Percentiles rank a stretch among this genome's conserved stretches.
Conservation (phyloP, 92 coral and sea anemone genomes). For the Blastomussa wellsi region DNA sequence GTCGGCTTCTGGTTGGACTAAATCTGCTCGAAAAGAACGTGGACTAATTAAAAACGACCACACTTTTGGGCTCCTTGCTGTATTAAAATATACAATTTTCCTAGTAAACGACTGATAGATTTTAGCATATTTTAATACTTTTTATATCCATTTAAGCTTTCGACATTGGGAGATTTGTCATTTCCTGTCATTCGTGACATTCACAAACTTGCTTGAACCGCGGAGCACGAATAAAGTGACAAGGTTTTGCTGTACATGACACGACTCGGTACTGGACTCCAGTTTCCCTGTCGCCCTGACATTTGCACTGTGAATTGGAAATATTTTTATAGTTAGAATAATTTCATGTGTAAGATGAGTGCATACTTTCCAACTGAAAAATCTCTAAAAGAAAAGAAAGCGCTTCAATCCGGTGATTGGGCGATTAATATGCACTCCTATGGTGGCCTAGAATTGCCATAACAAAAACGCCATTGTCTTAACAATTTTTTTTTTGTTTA, state of each 20-base stretch:
- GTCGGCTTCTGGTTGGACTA: too few species aligned
- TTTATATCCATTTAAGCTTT: neutral
- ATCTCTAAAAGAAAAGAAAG: too few species aligned
- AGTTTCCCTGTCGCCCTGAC: neutral
- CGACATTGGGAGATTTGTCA: neutral
- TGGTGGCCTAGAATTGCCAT: too few species aligned
- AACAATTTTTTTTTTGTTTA: too few species aligned
- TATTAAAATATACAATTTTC: neutral
- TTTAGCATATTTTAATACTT: too few species aligned
- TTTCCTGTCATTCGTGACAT: neutral
- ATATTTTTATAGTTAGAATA: neutral
- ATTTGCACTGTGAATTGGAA: conserved; percentile 16
- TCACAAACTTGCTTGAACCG: conserved; percentile 1
- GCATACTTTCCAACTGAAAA: too few species aligned
- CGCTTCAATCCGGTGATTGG: too few species aligned
- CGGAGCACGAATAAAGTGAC: conserved; percentile 19
- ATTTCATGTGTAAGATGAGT: neutral
- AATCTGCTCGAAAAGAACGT: too few species aligned
- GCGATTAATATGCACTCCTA: too few species aligned
- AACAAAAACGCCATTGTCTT: too few species aligned
- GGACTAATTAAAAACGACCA: too few species aligned
- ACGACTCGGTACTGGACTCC: conserved; percentile 2
- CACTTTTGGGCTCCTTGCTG: too few species aligned
- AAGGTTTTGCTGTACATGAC: conserved; percentile 3
- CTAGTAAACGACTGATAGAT: neutral